Base-by-base conservation (phyloP, 2,797 vertebrate genomes). In the Mergus octosetaceus region DNA sequence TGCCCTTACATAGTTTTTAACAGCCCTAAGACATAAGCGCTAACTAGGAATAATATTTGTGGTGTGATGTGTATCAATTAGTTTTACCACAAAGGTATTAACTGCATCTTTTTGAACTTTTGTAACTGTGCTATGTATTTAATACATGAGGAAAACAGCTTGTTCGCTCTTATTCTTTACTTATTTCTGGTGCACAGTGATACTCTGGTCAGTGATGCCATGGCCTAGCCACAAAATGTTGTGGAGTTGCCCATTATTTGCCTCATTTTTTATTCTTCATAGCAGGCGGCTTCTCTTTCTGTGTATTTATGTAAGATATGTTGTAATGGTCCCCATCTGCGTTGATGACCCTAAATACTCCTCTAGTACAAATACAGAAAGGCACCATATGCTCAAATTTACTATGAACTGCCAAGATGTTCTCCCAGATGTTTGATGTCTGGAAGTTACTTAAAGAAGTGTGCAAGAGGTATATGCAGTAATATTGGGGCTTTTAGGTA, bases 1-100 rank as follows among this genome's bases (percentile, higher is more conserved):
- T 56, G 65, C 88, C 74, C 77, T 91, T 65, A 84, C 71, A 70
- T 87, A 94, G 57, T 71, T 79, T 72, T 95, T 92, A 80, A 80
- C 94, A 89, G 39, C 20, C 5, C 6, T 45, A 27, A 47, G n/a
- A 69, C 30, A 8, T 30, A 27, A 1, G 72, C 17, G 19, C 4
- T 75, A 39, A 34, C 25, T 39, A 36, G 70, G 34, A 78, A 20
- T 72, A 69, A 11, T 45, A 65, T 34, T 77, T 70, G 15, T 39
- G 13, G 13, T 51, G 8, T 49, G 38, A 60, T 0, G 0, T 39
- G 2, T 28, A 36, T 81, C 39, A 69, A 28, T 53, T 18, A 43
- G 17, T 41, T 92, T 51, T 70, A 60, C 36, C 34, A 27, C 27
- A 60, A 38, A 85, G 27, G 6, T 72, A 39, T 41, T 80, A 62